Evolutionary conservation across 2,888 invertebrate species (phyloP).

Genomic region (Carterocephalus palaemon): DNA sequence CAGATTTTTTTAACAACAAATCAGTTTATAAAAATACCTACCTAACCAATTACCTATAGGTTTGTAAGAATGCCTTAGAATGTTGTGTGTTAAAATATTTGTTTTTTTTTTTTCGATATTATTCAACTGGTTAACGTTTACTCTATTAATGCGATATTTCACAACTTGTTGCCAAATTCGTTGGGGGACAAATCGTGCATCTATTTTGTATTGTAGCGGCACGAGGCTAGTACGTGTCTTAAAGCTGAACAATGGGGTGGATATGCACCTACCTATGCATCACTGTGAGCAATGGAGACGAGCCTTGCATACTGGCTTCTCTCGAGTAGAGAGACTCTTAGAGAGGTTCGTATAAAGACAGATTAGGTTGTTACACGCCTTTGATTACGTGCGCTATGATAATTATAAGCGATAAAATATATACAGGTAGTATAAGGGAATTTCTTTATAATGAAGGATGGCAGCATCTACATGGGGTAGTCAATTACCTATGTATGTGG

Average conservation of each 20-base stretch:
- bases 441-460: too few relatives aligned
- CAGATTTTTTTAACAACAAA: too few relatives aligned
- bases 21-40: too few relatives aligned
- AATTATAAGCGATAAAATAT: not conserved
- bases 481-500: too few relatives aligned
- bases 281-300: constrained; percentile 18
- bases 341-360: constrained; percentile 4
- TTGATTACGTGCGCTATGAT: not conserved
- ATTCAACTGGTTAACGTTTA: not conserved
- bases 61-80: too few relatives aligned
- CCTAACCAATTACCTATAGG: too few relatives aligned
- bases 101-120: not conserved
- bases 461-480: too few relatives aligned
- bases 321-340: constrained; percentile 9
- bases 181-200: constrained; percentile 4
- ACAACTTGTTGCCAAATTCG: constrained; percentile 12
- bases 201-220: constrained; percentile 12
- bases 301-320: constrained; percentile 15
- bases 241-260: constrained; percentile 17
- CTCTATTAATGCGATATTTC: not conserved
- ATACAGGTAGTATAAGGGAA: too few relatives aligned
- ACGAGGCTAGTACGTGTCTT: constrained; percentile 14
- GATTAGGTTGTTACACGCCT: too few relatives aligned
- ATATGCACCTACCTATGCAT: constrained; percentile 18
- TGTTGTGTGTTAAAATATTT: too few relatives aligned